Conservation (phyloP, 2,888 invertebrate species). For the Galerucella pusilla region DNA sequence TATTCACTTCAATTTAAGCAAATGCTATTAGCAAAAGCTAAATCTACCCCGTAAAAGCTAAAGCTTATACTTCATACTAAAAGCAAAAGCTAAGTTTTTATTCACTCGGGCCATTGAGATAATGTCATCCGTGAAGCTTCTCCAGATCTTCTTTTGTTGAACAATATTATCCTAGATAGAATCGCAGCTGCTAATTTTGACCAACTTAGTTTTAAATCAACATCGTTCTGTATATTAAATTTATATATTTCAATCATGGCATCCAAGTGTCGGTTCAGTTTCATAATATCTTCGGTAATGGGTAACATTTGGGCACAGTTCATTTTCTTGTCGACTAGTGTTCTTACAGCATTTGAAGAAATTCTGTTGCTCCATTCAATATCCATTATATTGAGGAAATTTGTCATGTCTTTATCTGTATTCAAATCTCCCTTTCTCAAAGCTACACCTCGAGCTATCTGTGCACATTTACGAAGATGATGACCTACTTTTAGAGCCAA, state of each 20-base stretch:
- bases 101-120: too few species aligned
- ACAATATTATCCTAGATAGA: conserved; percentile 27
- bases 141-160: conserved; percentile 32
- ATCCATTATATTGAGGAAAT: conserved; percentile 18
- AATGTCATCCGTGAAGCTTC: conserved; percentile 24
- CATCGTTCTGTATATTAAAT: too few species aligned
- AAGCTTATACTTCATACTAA: too few species aligned
- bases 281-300: too few species aligned
- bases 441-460: conserved; percentile 11
- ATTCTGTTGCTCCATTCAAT: conserved; percentile 27
- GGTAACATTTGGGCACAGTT: not conserved
- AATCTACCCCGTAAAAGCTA: too few species aligned
- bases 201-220: too few species aligned
- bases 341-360: conserved; percentile 23
- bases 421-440: too few species aligned
- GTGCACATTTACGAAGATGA: conserved; percentile 11
- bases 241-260: too few species aligned
- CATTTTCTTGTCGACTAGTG: conserved; percentile 23
- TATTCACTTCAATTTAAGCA: too few species aligned
- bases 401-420: conserved; percentile 1
- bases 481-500: conserved; percentile 30
- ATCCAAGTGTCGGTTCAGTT: too few species aligned
- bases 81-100: too few species aligned
- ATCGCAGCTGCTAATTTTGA: not conserved
- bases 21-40: too few species aligned